Evolutionary conservation across 1,140 invertebrate genomes (phyloP), one percentile per base, ranked within the genome.

Genomic region (Mylabris phalerata): DNA sequence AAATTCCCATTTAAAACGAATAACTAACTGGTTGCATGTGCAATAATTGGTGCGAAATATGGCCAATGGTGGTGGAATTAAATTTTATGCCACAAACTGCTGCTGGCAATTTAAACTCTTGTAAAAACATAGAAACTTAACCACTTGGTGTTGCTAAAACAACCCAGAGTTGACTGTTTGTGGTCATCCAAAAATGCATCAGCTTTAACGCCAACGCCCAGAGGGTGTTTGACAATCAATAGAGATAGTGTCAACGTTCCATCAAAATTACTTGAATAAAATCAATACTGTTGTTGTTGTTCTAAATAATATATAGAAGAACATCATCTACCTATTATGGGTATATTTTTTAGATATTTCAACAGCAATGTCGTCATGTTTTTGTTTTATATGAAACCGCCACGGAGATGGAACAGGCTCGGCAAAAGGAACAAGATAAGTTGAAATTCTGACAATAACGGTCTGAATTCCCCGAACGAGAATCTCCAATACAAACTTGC

Each of bases 371-470:
- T 19, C 19, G 19, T 19, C 19, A 19, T 44, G 44, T 25, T 10
- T 45, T 27, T 46, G n/a, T 43, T 42, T 32, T 32, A 32, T 7
- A 32, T 5, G 32, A 32, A 32, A 32, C 32, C 43, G 32, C 32
- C 32, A 32, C 32, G 32, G 7, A 1, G 32, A 27, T 13, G 9
- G 47, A 48, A 58, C 49, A 50, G 60, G 48, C 25, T 55, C 40
- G 42, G 48, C 55, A 65, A 59, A 67, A 64, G 62, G 61, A 68
- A 65, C 62, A 65, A 61, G 61, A 61, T 60, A 32, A 61, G 61
- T 62, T 55, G 67, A 70, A 68, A 69, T 70, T 70, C 69, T 70
- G 66, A 70, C 67, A 70, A 70, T 70, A 69, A 66, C 65, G 59
- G 65, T 57, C 63, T 67, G 67, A 70, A 70, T 70, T 70, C 69